Evolutionary conservation across 92 coral and sea anemone genomes (phyloP).

Genomic region (Meandrina meandrites): DNA sequence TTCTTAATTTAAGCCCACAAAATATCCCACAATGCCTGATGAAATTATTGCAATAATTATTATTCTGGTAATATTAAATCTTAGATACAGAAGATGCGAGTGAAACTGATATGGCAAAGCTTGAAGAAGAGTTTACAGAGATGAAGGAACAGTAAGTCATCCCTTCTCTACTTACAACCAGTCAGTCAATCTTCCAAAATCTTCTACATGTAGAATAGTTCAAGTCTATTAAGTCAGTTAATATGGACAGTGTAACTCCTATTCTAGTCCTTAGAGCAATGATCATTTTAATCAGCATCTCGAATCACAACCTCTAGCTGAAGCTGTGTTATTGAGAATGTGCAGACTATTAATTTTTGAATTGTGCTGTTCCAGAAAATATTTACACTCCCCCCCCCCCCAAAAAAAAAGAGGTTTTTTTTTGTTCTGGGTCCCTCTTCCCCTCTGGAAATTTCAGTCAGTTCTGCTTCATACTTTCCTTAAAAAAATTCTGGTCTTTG

Average conservation of each 20-base stretch:
- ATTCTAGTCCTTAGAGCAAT: background rate
- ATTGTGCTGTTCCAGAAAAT: too few relatives aligned
- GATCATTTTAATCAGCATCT: background rate
- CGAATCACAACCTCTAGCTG: background rate
- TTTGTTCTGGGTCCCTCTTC: too few relatives aligned
- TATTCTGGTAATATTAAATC: background rate
- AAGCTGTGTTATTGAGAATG: too few relatives aligned
- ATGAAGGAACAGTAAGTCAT: constrained; percentile 96
- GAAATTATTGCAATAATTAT: background rate
- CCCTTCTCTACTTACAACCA: background rate
- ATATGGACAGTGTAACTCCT: too few relatives aligned
- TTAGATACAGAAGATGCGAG: constrained; percentile 99
- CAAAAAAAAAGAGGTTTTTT: too few relatives aligned
- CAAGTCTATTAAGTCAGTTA: background rate
- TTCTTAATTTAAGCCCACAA: too few relatives aligned
- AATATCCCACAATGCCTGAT: too few relatives aligned
- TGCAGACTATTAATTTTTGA: too few relatives aligned
- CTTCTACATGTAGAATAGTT: background rate
- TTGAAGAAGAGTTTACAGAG: constrained; percentile 98
- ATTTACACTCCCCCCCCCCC: too few relatives aligned
- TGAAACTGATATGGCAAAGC: constrained; percentile 99
- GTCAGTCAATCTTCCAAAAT: background rate
- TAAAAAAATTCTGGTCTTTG: too few relatives aligned
- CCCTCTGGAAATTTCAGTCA: too few relatives aligned
- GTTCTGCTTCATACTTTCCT: too few relatives aligned